Conservation (phyloP, 2,888 invertebrate species). For the Ypsolopha scabrella region DNA sequence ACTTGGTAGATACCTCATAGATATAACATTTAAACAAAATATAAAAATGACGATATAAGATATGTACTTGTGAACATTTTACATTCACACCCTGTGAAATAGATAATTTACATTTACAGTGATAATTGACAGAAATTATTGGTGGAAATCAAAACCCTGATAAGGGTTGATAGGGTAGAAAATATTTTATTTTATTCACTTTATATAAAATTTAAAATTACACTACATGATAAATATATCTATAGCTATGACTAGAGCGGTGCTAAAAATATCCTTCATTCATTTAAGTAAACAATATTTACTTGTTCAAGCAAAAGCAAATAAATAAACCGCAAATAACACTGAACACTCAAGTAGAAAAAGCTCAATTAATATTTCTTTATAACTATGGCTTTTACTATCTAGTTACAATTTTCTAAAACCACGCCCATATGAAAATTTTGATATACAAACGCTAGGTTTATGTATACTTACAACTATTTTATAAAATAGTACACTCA, state of each 20-base stretch:
- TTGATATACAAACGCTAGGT: conserved; percentile 54
- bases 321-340: conserved; percentile 10
- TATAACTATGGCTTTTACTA: conserved; percentile 27
- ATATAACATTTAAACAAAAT: too few species aligned
- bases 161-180: conserved; percentile 27
- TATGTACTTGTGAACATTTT: conserved; percentile 28
- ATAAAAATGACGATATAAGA: conserved; percentile 15
- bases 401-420: conserved; percentile 43
- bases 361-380: conserved; percentile 12
- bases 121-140: conserved; percentile 63
- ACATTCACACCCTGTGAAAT: conserved; percentile 60
- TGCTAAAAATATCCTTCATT: conserved; percentile 24
- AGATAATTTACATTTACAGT: conserved; percentile 10
- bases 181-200: conserved; percentile 12
- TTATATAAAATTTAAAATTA: conserved; percentile 17
- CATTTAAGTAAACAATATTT: not conserved
- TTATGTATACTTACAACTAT: conserved; percentile 47
- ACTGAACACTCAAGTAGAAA: conserved; percentile 15
- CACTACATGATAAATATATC: conserved; percentile 34
- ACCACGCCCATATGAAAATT: conserved; percentile 50
- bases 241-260: conserved; percentile 39
- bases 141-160: conserved; percentile 45
- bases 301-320: conserved; percentile 6
- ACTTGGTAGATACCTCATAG: too few species aligned
- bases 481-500: conserved; percentile 53